A percentile compares a stretch with the other conserved stretches of the same genome.
phyloP scores from a whole-genome alignment of 2,113 vertebrate species.

The Alosa alosa region DNA sequence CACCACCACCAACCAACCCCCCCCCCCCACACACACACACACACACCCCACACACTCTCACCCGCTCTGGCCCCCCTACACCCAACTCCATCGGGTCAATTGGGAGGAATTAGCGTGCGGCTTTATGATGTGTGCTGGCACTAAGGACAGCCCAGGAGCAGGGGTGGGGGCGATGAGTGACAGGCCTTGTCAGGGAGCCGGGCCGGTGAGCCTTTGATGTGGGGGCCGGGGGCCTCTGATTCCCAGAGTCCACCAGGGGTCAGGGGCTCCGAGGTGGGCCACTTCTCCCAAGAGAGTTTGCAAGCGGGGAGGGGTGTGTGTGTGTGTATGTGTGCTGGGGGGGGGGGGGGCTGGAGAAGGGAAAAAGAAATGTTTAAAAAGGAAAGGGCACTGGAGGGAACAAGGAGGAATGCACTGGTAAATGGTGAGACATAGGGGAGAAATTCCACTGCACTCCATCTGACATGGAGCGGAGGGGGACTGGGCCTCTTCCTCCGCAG shows the following conservation, averaged over 20 bases:
- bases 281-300: constrained; percentile 35
- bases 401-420: background rate
- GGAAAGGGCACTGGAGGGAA: background rate
- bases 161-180: constrained; percentile 9
- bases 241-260: constrained; percentile 38
- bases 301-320: constrained; percentile 14
- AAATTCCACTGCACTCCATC: background rate
- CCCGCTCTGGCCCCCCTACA: background rate
- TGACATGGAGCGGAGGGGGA: background rate
- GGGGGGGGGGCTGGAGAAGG: background rate
- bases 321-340: background rate
- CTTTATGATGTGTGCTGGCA: constrained; percentile 44
- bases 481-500: background rate
- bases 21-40: constrained; percentile 9
- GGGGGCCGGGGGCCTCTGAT: constrained; percentile 20
- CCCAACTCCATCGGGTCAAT: constrained; percentile 39
- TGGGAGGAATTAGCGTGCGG: constrained; percentile 45
- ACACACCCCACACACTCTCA: constrained; percentile 1
- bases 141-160: constrained; percentile 39
- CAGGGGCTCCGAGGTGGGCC: constrained; percentile 49
- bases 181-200: constrained; percentile 35
- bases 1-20: constrained; percentile 18
- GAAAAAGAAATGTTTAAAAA: constrained; percentile 18
- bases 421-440: background rate
- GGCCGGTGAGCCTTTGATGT: constrained; percentile 46